Evolutionary conservation across 2,113 vertebrate genomes (phyloP).

Genomic region (Chiloscyllium plagiosum): DNA sequence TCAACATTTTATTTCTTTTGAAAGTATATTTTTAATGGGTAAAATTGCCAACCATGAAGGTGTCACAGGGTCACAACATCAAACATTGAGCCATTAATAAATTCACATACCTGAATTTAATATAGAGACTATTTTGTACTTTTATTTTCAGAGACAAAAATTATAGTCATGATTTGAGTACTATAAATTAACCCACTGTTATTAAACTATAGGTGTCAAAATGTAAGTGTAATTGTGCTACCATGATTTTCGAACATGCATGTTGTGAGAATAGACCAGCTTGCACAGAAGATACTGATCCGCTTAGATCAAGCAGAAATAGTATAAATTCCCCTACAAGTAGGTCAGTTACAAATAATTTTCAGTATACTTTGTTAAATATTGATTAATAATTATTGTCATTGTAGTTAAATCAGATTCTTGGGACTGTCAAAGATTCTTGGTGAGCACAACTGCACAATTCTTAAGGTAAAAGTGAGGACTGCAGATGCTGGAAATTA

Average conservation of each 20-base stretch:
- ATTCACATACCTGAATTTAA: neutral
- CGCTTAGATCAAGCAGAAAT: too few relatives aligned
- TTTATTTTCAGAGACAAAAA: neutral
- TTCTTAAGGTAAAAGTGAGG: too few relatives aligned
- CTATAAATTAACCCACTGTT: neutral
- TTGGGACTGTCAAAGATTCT: neutral
- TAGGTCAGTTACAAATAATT: neutral
- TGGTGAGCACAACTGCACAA: neutral
- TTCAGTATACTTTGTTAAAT: neutral
- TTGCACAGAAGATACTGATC: neutral
- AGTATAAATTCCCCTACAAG: neutral
- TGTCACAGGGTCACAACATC: neutral
- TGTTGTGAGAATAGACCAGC: neutral
- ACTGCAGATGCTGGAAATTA: too few relatives aligned
- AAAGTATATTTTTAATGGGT: neutral
- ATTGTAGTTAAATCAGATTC: neutral
- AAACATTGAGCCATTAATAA: neutral
- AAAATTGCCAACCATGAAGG: neutral
- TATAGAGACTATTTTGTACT: neutral
- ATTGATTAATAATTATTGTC: neutral
- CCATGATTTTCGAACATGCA: neutral
- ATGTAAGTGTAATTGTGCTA: neutral
- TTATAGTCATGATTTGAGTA: neutral
- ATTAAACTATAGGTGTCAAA: neutral
- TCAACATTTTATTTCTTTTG: neutral